Conservation (phyloP, 2,888 invertebrate genomes). For the Trachelus troglodyta region DNA sequence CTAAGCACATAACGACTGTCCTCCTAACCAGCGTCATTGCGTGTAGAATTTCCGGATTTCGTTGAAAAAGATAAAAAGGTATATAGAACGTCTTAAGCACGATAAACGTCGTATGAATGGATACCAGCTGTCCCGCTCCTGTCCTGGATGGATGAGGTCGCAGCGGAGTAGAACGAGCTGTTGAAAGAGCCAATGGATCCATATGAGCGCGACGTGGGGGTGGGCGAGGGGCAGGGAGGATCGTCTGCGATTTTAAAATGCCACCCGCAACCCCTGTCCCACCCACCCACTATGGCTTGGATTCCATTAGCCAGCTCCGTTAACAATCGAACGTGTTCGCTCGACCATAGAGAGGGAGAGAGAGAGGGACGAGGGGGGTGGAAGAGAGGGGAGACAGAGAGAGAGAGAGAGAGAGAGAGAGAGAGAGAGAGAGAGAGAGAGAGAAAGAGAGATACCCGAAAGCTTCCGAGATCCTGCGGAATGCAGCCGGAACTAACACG, state of each 20-base stretch:
- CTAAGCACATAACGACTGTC: too few species aligned
- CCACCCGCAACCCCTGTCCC: not conserved
- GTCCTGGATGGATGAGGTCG: too few species aligned
- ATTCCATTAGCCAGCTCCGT: constrained; percentile 42
- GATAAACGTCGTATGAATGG: too few species aligned
- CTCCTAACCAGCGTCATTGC: too few species aligned
- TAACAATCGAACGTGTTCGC: constrained; percentile 44
- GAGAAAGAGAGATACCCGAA: constrained; percentile 6
- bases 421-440: constrained; percentile 5
- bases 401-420: constrained; percentile 12
- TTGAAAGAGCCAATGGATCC: too few species aligned
- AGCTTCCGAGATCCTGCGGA: constrained; percentile 7
- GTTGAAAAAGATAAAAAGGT: too few species aligned
- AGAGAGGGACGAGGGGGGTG: constrained; percentile 20
- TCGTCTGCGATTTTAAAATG: not conserved
- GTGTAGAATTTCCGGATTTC: too few species aligned
- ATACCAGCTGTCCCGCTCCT: too few species aligned
- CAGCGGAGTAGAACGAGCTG: too few species aligned
- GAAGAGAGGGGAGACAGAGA: constrained; percentile 19
- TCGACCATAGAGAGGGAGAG: constrained; percentile 32
- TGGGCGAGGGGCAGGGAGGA: too few species aligned
- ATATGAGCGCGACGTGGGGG: too few species aligned
- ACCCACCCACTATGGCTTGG: not conserved
- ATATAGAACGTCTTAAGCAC: too few species aligned
- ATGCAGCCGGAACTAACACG: constrained; percentile 18